phyloP scores from a whole-genome alignment of 2,888 invertebrate species.

The Zaprionus lineosus region DNA sequence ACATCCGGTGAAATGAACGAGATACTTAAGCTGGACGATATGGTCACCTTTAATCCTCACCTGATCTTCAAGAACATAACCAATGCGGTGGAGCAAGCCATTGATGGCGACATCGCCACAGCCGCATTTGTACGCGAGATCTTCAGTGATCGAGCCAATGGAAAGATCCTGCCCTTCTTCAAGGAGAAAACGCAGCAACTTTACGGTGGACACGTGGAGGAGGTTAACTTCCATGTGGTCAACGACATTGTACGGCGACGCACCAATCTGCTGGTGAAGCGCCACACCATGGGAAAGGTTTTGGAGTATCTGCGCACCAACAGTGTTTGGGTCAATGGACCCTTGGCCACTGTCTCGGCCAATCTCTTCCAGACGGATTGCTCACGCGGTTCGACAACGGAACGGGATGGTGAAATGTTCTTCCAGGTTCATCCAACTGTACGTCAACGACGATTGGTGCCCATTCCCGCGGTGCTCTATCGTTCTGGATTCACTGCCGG shows the following conservation, averaged over 20 bases:
- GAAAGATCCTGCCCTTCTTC: slow-evolving; percentile 92
- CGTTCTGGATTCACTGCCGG: slow-evolving; percentile 90
- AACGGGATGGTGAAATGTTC: slow-evolving; percentile 93
- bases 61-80: slow-evolving; percentile 93
- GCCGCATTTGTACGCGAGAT: slow-evolving; percentile 92
- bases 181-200: slow-evolving; percentile 94
- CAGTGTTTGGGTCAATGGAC: slow-evolving; percentile 88
- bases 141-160: slow-evolving; percentile 91
- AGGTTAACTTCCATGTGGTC: slow-evolving; percentile 91
- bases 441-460: slow-evolving; percentile 90
- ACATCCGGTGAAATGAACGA: slow-evolving; percentile 96
- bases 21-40: slow-evolving; percentile 91
- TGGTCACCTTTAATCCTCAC: slow-evolving; percentile 95
- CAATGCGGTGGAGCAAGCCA: slow-evolving; percentile 88
- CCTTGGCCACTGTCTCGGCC: slow-evolving; percentile 90
- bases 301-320: slow-evolving; percentile 90
- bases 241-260: slow-evolving; percentile 91
- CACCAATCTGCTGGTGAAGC: slow-evolving; percentile 90
- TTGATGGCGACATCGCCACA: slow-evolving; percentile 88
- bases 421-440: slow-evolving; percentile 92
- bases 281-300: slow-evolving; percentile 90
- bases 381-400: slow-evolving; percentile 88
- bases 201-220: slow-evolving; percentile 93
- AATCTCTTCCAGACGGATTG: slow-evolving; percentile 94
- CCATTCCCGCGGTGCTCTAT: slow-evolving; percentile 92